Percentiles rank a stretch among this genome's conserved stretches.
Conservation (phyloP, 2,888 invertebrate genomes). For the Oeneis ivallda region DNA sequence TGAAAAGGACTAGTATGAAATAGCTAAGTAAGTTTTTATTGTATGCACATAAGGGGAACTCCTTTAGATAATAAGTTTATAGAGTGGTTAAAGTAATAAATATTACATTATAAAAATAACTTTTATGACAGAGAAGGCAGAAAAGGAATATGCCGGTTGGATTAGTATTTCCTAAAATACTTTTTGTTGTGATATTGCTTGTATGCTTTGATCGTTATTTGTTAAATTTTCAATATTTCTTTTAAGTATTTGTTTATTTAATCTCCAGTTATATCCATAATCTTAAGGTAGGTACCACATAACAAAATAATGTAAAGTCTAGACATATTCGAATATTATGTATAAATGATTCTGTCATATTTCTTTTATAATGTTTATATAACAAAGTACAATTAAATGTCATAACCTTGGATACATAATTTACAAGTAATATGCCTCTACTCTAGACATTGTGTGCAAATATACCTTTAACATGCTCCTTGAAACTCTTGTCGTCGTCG, state of each 20-base stretch:
- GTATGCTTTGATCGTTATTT: slow-evolving; percentile 23
- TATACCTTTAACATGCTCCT: neutral
- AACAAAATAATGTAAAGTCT: slow-evolving; percentile 7
- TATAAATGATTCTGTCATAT: neutral
- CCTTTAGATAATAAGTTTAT: slow-evolving; percentile 31
- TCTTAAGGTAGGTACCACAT: neutral
- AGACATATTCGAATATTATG: slow-evolving; percentile 1
- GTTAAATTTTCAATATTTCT: slow-evolving; percentile 21
- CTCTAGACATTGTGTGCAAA: neutral
- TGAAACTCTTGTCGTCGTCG: neutral
- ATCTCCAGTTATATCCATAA: slow-evolving; percentile 12
- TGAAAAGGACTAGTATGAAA: slow-evolving; percentile 19
- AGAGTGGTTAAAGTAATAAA: slow-evolving; percentile 23
- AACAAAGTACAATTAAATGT: slow-evolving; percentile 1
- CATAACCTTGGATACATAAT: neutral
- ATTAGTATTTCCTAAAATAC: slow-evolving; percentile 1
- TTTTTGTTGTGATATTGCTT: slow-evolving; percentile 27
- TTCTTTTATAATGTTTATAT: slow-evolving; percentile 6
- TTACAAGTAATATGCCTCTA: neutral
- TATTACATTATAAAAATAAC: slow-evolving; percentile 18
- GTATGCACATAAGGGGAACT: slow-evolving; percentile 28
- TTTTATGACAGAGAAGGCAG: slow-evolving; percentile 14
- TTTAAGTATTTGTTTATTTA: slow-evolving; percentile 13
- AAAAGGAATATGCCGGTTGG: neutral
- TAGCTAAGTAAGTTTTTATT: slow-evolving; percentile 16